Percentiles rank a stretch among this genome's conserved stretches.
These are phyloP conservation scores for Amblyteles armatorius DNA, from an alignment of 2,888 invertebrate genomes.

Conservation along the genomic window DNA sequence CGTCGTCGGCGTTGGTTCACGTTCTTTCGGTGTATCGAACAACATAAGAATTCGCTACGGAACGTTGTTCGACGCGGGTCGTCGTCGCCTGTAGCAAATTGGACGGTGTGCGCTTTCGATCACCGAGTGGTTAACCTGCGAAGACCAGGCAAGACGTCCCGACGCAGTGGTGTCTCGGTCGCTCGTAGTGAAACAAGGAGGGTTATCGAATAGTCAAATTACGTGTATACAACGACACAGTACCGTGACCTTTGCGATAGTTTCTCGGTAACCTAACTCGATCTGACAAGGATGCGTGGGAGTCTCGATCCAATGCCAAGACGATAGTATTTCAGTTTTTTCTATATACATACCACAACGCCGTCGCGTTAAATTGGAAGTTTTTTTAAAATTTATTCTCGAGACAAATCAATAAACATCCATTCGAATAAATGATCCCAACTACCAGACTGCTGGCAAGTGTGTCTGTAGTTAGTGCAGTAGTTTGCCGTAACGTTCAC, in stretches of 20 bases:
- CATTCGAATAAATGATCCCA: conserved; percentile 79
- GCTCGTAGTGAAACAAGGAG: neutral
- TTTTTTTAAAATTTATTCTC: neutral
- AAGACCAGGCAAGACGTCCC: neutral
- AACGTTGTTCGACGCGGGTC: neutral
- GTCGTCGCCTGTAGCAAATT: neutral
- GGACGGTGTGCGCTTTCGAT: neutral
- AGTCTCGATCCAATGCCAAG: neutral
- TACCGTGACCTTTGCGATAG: conserved; percentile 6
- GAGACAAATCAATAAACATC: conserved; percentile 46
- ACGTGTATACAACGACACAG: neutral
- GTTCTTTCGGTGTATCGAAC: conserved; percentile 9
- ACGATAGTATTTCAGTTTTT: conserved; percentile 14
- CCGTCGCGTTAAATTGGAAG: neutral
- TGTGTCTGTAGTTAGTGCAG: conserved; percentile 75
- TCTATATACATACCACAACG: neutral
- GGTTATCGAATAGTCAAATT: neutral
- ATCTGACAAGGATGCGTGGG: conserved; percentile 26
- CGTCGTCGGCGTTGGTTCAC: neutral
- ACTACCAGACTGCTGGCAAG: conserved; percentile 75
- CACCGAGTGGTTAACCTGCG: neutral
- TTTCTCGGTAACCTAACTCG: neutral
- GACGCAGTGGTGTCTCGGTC: neutral
- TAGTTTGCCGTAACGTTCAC: conserved; percentile 76
- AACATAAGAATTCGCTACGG: conserved; percentile 13